Conservation (phyloP, 2,888 invertebrate genomes). For the Netelia virgata region DNA sequence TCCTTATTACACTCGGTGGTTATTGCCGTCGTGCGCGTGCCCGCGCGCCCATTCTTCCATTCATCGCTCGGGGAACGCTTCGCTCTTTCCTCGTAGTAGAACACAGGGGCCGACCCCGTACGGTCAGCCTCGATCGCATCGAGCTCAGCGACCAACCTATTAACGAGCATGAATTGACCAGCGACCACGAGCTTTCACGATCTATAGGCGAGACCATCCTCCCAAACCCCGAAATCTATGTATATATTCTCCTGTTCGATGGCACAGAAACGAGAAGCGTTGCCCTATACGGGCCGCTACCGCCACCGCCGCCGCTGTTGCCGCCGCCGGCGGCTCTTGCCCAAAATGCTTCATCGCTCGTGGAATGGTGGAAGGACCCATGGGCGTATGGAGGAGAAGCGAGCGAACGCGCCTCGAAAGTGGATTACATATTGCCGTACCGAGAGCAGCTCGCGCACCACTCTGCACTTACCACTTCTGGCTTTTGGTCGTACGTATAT, state of each 20-base stretch:
- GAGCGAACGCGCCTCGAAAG: slow-evolving; percentile 74
- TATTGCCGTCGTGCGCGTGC: slow-evolving; percentile 25
- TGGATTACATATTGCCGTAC: slow-evolving; percentile 79
- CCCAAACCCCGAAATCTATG: too few relatives aligned
- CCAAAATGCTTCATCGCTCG: too few relatives aligned
- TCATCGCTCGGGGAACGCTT: slow-evolving; percentile 56
- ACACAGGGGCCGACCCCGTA: neutral
- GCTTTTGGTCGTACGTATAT: slow-evolving; percentile 24
- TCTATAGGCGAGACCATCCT: slow-evolving; percentile 4
- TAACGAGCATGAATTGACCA: slow-evolving; percentile 69
- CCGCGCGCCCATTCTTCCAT: slow-evolving; percentile 57
- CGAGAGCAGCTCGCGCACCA: slow-evolving; percentile 39
- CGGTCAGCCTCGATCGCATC: slow-evolving; percentile 51
- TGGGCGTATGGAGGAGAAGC: neutral
- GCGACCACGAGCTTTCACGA: slow-evolving; percentile 49
- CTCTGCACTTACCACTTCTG: slow-evolving; percentile 44
- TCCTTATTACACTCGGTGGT: slow-evolving; percentile 61
- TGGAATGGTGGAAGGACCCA: neutral
- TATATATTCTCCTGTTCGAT: too few relatives aligned
- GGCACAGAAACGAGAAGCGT: too few relatives aligned
- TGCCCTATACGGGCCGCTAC: too few relatives aligned
- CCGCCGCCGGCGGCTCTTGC: too few relatives aligned
- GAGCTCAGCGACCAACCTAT: slow-evolving; percentile 60
- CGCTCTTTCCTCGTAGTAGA: neutral
- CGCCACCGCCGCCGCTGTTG: too few relatives aligned